Base-by-base conservation (phyloP, 2,888 invertebrate species). In the Agrypnus murinus region DNA sequence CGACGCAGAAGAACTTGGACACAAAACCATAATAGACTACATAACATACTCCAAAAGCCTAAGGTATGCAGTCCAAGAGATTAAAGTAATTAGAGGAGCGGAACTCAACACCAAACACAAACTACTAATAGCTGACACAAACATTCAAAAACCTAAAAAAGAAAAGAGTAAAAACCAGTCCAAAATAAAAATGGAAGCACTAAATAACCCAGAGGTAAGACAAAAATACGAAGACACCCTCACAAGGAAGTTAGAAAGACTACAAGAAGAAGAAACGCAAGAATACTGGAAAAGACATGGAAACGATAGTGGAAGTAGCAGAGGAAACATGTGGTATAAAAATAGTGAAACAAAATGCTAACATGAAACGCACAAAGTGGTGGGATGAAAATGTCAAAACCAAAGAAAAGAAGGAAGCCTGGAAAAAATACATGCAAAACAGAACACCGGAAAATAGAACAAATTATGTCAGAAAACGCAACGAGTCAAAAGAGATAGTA, bases 61-160 rank as follows among this genome's bases (percentile, higher is more conserved):
- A 25, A 50, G 31, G 19, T 50, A 19, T 15, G 50, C 50, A 6
- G 2, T 50, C 1, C 1, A 50, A 4, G 31, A 50, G 25, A 15
- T 25, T 2, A 50, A 50, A 10, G 31, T 50, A 19, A 50, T 50
- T 25, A 50, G 31, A 50, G 50, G 25, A 10, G 50, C 50, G 2
- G 31, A 50, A 31, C 19, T 50, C 25, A 50, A 50, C 31, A 50
- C n/a, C 12, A 50, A 3, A 19, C 46, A 46, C 12, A 46, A 4
- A 10, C 15, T 46, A 14, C 10, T 46, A 19, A 7, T 46, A 6
- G 46, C 46, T 2, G 46, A 46, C 12, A 19, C 46, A 9, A 10
- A 3, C 17, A 6, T 46, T 4, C 2, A 17, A 17, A 3, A 46
- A 46, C 46, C 46, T 3, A 2, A 15, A 15, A 19, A 10, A 10